Evolutionary conservation across 64 coral and sea anemone species (phyloP).

Genomic region (Orbicella faveolata): DNA sequence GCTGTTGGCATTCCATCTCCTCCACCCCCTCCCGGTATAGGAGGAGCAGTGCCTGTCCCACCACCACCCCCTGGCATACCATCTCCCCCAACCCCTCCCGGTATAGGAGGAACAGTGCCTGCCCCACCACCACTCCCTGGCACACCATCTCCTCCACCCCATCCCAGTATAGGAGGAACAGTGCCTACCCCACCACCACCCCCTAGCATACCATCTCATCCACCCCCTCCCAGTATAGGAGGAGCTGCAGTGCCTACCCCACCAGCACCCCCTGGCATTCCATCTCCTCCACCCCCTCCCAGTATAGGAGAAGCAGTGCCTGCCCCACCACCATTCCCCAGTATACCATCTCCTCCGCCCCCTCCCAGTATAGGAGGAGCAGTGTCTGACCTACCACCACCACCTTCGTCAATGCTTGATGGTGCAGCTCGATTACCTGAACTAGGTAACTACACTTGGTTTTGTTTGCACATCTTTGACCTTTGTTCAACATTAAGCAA

Average conservation of each 20-base stretch:
- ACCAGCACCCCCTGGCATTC: not conserved
- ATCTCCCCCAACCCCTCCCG: not conserved
- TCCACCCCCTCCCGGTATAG: constrained; percentile 10
- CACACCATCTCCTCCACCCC: not conserved
- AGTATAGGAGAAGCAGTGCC: constrained; percentile 15
- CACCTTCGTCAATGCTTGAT: not conserved
- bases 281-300: constrained; percentile 13
- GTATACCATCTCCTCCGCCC: not conserved
- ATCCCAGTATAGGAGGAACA: not conserved
- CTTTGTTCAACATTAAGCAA: too few relatives aligned
- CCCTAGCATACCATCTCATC: not conserved
- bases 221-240: constrained; percentile 10
- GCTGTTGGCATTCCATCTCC: not conserved
- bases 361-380: constrained; percentile 13
- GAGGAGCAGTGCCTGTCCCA: not conserved
- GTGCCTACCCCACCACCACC: not conserved
- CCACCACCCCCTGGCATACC: not conserved
- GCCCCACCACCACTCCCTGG: constrained; percentile 29
- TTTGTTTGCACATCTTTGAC: not conserved
- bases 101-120: constrained; percentile 24
- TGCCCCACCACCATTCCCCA: constrained; percentile 31
- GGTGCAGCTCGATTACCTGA: not conserved
- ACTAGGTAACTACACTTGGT: not conserved
- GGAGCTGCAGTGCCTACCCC: not conserved
- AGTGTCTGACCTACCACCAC: constrained; percentile 35